Base-by-base conservation (phyloP, 1,140 invertebrate species). In the Streblospio benedicti region DNA sequence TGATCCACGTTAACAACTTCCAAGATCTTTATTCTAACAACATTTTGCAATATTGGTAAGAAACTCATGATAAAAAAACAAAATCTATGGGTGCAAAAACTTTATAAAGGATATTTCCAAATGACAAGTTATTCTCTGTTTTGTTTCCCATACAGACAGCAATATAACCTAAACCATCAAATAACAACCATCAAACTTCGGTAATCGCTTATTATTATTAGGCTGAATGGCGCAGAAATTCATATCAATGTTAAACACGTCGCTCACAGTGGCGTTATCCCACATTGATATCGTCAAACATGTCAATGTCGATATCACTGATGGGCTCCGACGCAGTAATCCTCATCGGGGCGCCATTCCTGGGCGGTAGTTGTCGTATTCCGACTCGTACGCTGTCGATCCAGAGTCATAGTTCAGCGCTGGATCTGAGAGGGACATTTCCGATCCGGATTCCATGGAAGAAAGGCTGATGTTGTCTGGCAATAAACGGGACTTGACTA, bases 351-450 rank as follows among this genome's bases (percentile, higher is more conserved):
- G n/a, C 6, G 66, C 67, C 69, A 76, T 70, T 4, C 75, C 75
- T 0, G 76, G 76, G 30, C 74, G 62, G 57, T 76, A 85, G 71
- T 85, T 85, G 66, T 86, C 85, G 71, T 89, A 89, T 69, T 90
- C 88, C 1, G 86, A 89, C 78, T 92, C 89, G 74, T 91, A 91
- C 60, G 73, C 75, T 6, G 68, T 63, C 16, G 74, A 76, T n/a
- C 71, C 62, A 1, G 69, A 71, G 49, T 76, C 73, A 25, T 68
- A 64, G 54, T 73, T 71, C 5, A 75, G 52, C 18, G 66, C 65
- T 1, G 72, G 68, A 61, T 75, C 75, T 55, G 72, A 73, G 20
- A 65, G 62, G 0, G 75, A 76, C 69, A 76, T 71, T 61, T 75
- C 75, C 60, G 73, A 75, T n/a, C n/a, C n/a, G 47, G 69, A 73